Conservation (phyloP, 1,140 invertebrate species). For the Platyscapa corneri region DNA sequence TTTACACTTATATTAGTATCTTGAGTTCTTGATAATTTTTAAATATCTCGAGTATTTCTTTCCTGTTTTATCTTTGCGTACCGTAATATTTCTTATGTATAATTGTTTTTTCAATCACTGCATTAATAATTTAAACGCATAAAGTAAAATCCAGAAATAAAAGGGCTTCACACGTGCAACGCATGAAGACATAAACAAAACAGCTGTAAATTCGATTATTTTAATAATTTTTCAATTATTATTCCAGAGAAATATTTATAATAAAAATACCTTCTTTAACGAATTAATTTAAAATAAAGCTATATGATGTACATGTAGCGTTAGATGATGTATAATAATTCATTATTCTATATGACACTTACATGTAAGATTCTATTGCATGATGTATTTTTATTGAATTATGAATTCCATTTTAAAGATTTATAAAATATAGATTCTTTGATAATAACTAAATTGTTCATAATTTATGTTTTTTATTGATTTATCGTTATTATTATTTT, state of each 20-base stretch:
- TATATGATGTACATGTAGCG: neutral
- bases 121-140: neutral
- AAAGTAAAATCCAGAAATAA: neutral
- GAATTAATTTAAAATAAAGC: neutral
- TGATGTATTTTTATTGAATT: conserved; percentile 3
- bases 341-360: conserved; percentile 1
- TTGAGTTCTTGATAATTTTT: no score
- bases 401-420: neutral
- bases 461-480: neutral
- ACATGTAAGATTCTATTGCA: neutral
- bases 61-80: no score
- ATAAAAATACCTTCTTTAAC: neutral
- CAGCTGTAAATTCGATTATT: neutral
- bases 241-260: neutral
- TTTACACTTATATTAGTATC: no score
- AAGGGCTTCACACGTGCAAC: neutral
- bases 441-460: neutral
- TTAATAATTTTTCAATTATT: neutral
- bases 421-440: neutral
- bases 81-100: no score
- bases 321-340: neutral
- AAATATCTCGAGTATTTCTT: no score
- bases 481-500: no score
- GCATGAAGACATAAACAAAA: neutral
- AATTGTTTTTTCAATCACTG: neutral